Conservation (phyloP, 2,888 invertebrate species). For the Clitarchus hookeri region DNA sequence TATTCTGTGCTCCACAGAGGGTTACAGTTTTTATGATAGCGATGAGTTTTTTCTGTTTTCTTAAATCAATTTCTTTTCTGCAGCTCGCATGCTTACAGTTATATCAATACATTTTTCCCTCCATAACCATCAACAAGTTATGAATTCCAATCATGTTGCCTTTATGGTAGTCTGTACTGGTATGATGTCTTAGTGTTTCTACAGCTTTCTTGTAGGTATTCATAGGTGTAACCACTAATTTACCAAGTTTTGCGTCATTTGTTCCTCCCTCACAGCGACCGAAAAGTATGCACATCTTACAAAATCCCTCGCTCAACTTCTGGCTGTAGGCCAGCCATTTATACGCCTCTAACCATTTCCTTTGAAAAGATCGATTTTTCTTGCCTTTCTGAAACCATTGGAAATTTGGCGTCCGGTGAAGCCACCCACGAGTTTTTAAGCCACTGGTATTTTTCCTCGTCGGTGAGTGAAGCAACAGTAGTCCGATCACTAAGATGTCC, state of each 20-base stretch:
- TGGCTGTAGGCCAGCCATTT: conserved; percentile 10
- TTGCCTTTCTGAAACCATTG: conserved; percentile 3
- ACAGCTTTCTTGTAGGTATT: too few relatives aligned
- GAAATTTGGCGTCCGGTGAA: background rate
- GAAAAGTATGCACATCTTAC: too few relatives aligned
- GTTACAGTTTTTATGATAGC: background rate
- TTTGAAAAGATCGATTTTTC: conserved; percentile 16
- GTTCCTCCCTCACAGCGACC: background rate
- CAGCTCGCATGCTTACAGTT: conserved; percentile 6
- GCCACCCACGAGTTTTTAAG: conserved; percentile 6
- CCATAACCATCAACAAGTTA: background rate
- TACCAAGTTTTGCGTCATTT: background rate
- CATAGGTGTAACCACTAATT: background rate
- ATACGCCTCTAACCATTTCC: background rate
- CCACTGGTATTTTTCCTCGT: background rate
- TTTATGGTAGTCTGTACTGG: background rate
- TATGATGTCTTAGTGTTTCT: background rate
- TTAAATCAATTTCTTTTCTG: background rate
- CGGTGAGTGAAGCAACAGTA: conserved; percentile 1
- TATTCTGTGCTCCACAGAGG: background rate
- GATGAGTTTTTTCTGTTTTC: background rate
- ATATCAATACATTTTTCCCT: background rate
- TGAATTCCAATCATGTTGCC: background rate
- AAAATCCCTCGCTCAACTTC: too few relatives aligned
- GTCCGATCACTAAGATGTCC: conserved; percentile 1